Conservation (phyloP, 2,888 invertebrate genomes). For the Teinopalpus imperialis region DNA sequence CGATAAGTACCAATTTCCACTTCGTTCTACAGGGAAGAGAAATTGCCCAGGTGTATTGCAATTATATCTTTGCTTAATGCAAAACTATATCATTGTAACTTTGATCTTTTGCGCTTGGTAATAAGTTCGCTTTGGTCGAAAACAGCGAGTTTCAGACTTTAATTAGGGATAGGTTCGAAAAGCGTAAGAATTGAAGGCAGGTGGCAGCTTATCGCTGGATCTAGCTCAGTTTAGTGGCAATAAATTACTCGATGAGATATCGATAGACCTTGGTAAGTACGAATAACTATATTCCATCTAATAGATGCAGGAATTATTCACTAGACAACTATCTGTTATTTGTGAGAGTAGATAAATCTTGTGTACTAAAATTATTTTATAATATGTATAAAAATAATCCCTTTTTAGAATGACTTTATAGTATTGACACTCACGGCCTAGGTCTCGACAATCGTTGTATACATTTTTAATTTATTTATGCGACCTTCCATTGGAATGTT, state of each 20-base stretch:
- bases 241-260: slow-evolving; percentile 26
- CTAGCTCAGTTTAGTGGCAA: slow-evolving; percentile 26
- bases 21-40: slow-evolving; percentile 17
- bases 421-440: too few species aligned
- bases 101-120: neutral
- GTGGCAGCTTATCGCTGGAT: slow-evolving; percentile 24
- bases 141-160: neutral
- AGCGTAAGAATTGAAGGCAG: slow-evolving; percentile 25
- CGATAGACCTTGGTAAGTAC: slow-evolving; percentile 4
- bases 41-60: slow-evolving; percentile 17
- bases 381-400: too few species aligned
- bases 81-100: neutral
- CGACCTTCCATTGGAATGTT: too few species aligned
- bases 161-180: neutral
- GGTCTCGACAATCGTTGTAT: too few species aligned
- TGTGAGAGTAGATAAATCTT: slow-evolving; percentile 3
- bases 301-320: slow-evolving; percentile 12
- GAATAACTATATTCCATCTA: neutral
- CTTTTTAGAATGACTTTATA: too few species aligned
- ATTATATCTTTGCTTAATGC: neutral
- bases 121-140: neutral
- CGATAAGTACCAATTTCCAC: slow-evolving; percentile 21
- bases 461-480: too few species aligned
- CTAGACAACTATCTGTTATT: slow-evolving; percentile 8
- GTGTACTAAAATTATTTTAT: too few species aligned